Evolutionary conservation across 2,888 invertebrate species (phyloP).

Genomic region (Tetrapedia diversipes): DNA sequence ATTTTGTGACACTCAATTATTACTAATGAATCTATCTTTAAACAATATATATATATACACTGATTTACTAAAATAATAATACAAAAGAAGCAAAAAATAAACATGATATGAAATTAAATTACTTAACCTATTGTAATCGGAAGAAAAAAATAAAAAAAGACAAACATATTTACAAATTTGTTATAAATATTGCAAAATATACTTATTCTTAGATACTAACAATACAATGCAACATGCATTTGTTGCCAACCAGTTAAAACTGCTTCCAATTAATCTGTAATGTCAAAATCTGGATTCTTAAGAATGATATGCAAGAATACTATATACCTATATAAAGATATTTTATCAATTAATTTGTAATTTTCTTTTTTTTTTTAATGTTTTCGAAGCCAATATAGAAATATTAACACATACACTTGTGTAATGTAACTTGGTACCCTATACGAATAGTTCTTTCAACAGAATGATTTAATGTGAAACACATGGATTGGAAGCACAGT

Average conservation of each 20-base stretch:
- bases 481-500: conserved; percentile 9
- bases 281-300: conserved; percentile 32
- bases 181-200: conserved; percentile 5
- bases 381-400: background rate
- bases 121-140: conserved; percentile 44
- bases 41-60: conserved; percentile 17
- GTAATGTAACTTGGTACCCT: background rate
- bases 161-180: background rate
- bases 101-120: conserved; percentile 15
- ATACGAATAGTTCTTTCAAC: conserved; percentile 14
- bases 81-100: conserved; percentile 3
- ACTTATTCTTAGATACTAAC: conserved; percentile 40
- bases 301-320: conserved; percentile 14
- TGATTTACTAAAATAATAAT: background rate
- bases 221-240: conserved; percentile 48
- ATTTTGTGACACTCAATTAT: background rate
- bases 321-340: conserved; percentile 9
- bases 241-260: conserved; percentile 33
- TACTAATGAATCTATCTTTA: conserved; percentile 10
- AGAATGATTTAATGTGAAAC: conserved; percentile 16
- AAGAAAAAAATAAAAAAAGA: background rate
- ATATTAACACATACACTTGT: background rate
- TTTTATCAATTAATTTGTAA: conserved; percentile 14
- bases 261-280: conserved; percentile 18
- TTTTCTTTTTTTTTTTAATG: background rate